Evolutionary conservation across 1,140 invertebrate genomes (phyloP).

Genomic region (Eriocheir sinensis): DNA sequence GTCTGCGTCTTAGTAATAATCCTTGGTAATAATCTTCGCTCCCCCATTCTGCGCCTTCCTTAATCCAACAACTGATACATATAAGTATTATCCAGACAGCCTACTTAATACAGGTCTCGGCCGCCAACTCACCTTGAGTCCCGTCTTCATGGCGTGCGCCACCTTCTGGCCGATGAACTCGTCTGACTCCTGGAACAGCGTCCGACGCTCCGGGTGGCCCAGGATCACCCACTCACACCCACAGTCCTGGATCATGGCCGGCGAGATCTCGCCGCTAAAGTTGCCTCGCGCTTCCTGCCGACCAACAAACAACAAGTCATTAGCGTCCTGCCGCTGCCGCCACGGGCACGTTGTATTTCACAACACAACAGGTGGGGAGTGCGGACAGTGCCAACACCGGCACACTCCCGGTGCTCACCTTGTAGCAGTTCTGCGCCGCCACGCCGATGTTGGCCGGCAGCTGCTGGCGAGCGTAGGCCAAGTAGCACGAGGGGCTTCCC

Average conservation of each 20-base stretch:
- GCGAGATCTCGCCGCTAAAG: constrained; percentile 91
- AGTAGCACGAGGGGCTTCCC: constrained; percentile 94
- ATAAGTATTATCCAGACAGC: too few relatives aligned
- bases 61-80: too few relatives aligned
- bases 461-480: constrained; percentile 89
- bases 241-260: constrained; percentile 97
- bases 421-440: constrained; percentile 98
- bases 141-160: constrained; percentile 59
- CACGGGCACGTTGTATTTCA: neutral
- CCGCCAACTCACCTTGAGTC: constrained; percentile 40
- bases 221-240: constrained; percentile 97
- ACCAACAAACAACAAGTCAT: constrained; percentile 87
- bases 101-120: neutral
- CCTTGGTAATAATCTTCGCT: too few relatives aligned
- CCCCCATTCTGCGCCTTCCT: too few relatives aligned
- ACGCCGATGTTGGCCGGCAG: constrained; percentile 89
- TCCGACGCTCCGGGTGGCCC: constrained; percentile 98
- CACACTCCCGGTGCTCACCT: constrained; percentile 83
- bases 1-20: too few relatives aligned
- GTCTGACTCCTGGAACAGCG: constrained; percentile 96
- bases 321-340: neutral
- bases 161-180: constrained; percentile 86
- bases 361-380: neutral
- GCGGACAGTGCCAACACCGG: neutral
- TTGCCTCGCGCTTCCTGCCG: constrained; percentile 90